phyloP scores from a whole-genome alignment of 2,888 invertebrate genomes.

The Tipula lateralis region DNA sequence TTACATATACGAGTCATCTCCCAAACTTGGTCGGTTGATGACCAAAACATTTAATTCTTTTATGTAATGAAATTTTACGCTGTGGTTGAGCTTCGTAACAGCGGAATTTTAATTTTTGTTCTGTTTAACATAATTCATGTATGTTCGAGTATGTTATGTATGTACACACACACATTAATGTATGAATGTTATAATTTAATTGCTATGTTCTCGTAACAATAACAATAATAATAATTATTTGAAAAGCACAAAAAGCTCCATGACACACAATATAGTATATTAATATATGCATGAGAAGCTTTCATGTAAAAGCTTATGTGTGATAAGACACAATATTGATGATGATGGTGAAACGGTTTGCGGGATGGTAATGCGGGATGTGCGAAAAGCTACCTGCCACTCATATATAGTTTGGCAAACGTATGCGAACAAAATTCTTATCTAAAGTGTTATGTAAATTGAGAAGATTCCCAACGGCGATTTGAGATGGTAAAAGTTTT shows the following conservation, averaged over 20 bases:
- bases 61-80: neutral
- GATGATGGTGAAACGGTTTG: neutral
- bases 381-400: neutral
- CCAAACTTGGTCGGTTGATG: no score
- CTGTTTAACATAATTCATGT: neutral
- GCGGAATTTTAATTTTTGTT: neutral
- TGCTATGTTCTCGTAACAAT: neutral
- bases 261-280: neutral
- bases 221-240: neutral
- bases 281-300: neutral
- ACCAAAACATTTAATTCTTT: neutral
- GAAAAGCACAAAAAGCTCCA: neutral
- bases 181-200: neutral
- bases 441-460: neutral
- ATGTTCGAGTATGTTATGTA: neutral
- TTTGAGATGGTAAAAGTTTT: neutral
- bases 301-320: neutral
- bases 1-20: neutral
- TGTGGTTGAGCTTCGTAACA: neutral
- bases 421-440: neutral
- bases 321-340: neutral
- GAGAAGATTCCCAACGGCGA: neutral
- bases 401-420: neutral
- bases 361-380: neutral
- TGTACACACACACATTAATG: neutral